Percentiles rank a stretch among this genome's conserved stretches.
Conservation (phyloP, 2,888 invertebrate species). For the Megalurothrips usitatus region DNA sequence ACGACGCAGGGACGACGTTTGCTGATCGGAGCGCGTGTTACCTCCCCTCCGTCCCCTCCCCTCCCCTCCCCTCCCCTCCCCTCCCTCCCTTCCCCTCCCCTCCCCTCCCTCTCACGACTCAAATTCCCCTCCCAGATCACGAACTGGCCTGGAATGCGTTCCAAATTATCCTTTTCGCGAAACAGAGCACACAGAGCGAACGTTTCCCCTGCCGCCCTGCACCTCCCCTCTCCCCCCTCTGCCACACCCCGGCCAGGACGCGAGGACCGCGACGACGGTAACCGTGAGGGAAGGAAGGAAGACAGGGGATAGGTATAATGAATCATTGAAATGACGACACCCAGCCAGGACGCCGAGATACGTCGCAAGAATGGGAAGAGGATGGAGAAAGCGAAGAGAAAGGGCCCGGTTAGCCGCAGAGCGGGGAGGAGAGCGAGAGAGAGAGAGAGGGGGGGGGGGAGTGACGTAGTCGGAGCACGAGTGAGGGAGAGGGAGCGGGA, state of each 20-base stretch:
- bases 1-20: not conserved
- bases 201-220: not conserved
- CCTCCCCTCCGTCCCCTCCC: not conserved
- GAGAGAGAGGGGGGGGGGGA: not conserved
- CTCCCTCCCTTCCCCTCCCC: not conserved
- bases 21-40: conserved; percentile 19
- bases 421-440: not conserved
- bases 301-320: not conserved
- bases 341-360: too few relatives aligned
- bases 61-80: not conserved
- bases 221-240: not conserved
- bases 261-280: too few relatives aligned
- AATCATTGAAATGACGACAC: conserved; percentile 15
- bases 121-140: conserved; percentile 16
- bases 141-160: conserved; percentile 3
- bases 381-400: too few relatives aligned
- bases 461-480: not conserved
- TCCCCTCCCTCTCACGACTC: not conserved
- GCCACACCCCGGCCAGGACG: not conserved
- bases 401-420: not conserved
- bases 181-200: not conserved
- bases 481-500: not conserved
- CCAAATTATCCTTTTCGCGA: conserved; percentile 3
- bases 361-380: too few relatives aligned
- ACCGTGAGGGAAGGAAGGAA: not conserved